Evolutionary conservation across 2,797 vertebrate genomes (phyloP).

Genomic region (Myotis vivesi): DNA sequence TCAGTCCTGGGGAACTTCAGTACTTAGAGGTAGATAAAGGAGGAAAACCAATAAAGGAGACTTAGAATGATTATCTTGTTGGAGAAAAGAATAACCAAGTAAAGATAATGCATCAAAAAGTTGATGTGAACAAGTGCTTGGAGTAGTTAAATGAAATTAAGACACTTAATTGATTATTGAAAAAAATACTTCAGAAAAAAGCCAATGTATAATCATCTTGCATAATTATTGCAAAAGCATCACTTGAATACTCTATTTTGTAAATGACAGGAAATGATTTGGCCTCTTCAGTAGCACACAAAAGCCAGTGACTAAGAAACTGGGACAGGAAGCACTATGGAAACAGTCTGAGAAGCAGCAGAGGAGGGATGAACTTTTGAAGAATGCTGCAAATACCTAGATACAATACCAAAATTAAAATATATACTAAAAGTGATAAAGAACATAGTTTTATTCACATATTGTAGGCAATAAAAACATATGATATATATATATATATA

Average conservation of each 20-base stretch:
- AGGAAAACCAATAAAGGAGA: not conserved
- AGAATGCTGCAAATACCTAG: not conserved
- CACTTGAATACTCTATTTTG: conserved; percentile 45
- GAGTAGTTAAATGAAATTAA: not conserved
- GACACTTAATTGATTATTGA: not conserved
- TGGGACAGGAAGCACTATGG: not conserved
- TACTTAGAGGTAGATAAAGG: not conserved
- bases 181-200: not conserved
- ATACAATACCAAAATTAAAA: not conserved
- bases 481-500: not conserved
- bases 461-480: not conserved
- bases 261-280: conserved; percentile 22
- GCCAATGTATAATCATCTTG: conserved; percentile 4
- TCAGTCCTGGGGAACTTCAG: not conserved
- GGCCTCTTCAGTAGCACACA: not conserved
- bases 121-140: not conserved
- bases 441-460: not conserved
- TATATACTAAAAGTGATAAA: not conserved
- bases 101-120: not conserved
- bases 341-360: not conserved
- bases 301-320: not conserved
- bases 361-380: not conserved
- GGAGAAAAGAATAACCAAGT: not conserved
- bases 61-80: not conserved
- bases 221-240: conserved; percentile 28